These are phyloP conservation scores for Onychomys leucogaster DNA, from an alignment of 2,797 vertebrate species.

Conservation along the genomic window DNA sequence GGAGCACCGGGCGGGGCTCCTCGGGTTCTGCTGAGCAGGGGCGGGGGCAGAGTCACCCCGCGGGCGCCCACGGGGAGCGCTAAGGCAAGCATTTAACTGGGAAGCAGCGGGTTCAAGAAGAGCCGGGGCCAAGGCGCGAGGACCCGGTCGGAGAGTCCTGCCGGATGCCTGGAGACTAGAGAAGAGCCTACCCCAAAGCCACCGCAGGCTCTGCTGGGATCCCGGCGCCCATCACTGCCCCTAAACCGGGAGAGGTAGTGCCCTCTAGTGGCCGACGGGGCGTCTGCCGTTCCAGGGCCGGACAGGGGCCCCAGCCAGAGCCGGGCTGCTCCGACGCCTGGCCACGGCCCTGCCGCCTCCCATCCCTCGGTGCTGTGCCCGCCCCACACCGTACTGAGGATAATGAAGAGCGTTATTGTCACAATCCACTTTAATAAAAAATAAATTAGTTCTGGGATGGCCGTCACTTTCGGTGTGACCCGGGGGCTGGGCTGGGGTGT, in stretches of 20 bases:
- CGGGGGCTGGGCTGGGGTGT: neutral
- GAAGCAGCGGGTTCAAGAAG: slow-evolving; percentile 61
- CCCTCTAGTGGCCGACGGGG: slow-evolving; percentile 66
- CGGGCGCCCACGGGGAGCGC: neutral
- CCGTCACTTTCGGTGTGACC: slow-evolving; percentile 21
- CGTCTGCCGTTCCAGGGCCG: neutral
- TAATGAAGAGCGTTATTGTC: slow-evolving; percentile 60
- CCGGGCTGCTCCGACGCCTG: neutral
- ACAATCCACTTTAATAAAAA: slow-evolving; percentile 86
- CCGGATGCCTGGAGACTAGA: neutral
- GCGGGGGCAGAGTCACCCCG: neutral
- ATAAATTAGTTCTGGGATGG: slow-evolving; percentile 87
- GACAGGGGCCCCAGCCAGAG: neutral
- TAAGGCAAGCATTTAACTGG: neutral
- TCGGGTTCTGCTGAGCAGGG: neutral
- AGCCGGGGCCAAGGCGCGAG: neutral
- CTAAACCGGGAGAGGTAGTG: slow-evolving; percentile 17
- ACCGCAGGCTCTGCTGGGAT: neutral
- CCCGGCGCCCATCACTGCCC: neutral
- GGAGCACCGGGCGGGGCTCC: slow-evolving; percentile 2
- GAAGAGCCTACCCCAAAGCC: neutral
- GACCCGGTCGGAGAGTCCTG: neutral
- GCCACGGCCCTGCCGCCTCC: no score
- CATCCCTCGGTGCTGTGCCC: neutral
- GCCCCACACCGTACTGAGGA: neutral